Evolutionary conservation across 1,140 invertebrate genomes (phyloP), one percentile per base, ranked within the genome.

Genomic region (Drosophila rufa): DNA sequence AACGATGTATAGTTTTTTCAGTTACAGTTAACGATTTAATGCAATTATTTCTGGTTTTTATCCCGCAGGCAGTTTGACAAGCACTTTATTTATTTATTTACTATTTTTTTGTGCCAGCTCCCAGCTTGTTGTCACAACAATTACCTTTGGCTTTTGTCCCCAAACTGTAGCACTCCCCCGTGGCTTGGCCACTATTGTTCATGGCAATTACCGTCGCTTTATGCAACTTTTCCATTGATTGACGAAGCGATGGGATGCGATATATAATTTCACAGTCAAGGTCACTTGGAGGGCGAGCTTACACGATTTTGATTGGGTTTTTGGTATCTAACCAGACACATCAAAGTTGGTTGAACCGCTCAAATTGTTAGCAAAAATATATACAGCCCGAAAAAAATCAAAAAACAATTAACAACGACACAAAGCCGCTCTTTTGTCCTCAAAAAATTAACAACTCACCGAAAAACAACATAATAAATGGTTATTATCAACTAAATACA

Each of bases 261-360:
- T 40, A 55, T 51, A 50, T 50, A 58, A 70, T 68, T 78, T 87
- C 77, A 87, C 42, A 89, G 85, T 90, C 85, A 89, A 84, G 84
- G 84, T 89, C 78, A 45, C 27, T 65, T 70, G 17, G 27, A 65
- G 80, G 62, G 61, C 50, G 53, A 5, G 22, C 67, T 73, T 50
- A 51, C n/a, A 73, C 45, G 47, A 38, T n/a, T 56, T 47, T 30
- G 58, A 64, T 64, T 38, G 27, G 19, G 14, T 5, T 33, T 30
- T 56, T 25, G 36, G 27, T 5, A n/a, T 15, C 14, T 14, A n/a
- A 33, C 48, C 45, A 36, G 30, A 33, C 48, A n/a, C n/a, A 50
- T 51, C 27, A n/a, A 50, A 68, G 67, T 69, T 69, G 64, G 27
- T 36, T 69, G 47, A 69, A 68, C 67, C 11, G 47, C 9, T 45